phyloP scores from a whole-genome alignment of 2,888 invertebrate genomes.

The Camponotus fellah region DNA sequence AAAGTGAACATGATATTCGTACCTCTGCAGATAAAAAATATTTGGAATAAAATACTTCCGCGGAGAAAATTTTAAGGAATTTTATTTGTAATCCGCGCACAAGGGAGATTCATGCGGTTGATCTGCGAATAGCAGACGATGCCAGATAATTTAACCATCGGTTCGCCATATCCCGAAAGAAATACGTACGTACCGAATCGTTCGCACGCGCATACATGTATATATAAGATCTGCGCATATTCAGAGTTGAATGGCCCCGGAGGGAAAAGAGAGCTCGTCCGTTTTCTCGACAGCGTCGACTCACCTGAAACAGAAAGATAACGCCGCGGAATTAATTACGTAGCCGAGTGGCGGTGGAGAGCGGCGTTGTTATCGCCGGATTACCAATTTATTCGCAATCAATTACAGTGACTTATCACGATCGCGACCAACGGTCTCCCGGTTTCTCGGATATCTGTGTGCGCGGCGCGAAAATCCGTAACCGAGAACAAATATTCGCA shows the following conservation, averaged over 20 bases:
- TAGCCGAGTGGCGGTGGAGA: slow-evolving; percentile 32
- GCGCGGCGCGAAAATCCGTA: too few species aligned
- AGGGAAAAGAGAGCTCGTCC: slow-evolving; percentile 49
- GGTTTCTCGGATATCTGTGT: background rate
- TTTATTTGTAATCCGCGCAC: slow-evolving; percentile 5
- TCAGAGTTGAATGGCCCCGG: slow-evolving; percentile 43
- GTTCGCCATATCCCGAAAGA: slow-evolving; percentile 27
- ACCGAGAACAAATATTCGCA: background rate
- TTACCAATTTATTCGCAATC: slow-evolving; percentile 75
- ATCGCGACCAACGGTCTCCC: slow-evolving; percentile 48
- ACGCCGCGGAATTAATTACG: slow-evolving; percentile 73
- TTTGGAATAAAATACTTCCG: slow-evolving; percentile 10
- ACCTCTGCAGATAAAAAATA: background rate
- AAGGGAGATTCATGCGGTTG: slow-evolving; percentile 33
- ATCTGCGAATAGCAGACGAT: slow-evolving; percentile 33
- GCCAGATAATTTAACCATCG: slow-evolving; percentile 42
- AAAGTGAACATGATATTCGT: background rate
- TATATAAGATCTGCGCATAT: slow-evolving; percentile 45
- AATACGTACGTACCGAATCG: slow-evolving; percentile 32
- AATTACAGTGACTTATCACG: slow-evolving; percentile 67
- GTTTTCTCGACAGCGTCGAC: slow-evolving; percentile 64
- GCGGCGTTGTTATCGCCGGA: slow-evolving; percentile 67
- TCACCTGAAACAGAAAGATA: slow-evolving; percentile 79
- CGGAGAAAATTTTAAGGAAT: background rate
- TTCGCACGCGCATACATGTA: slow-evolving; percentile 4